phyloP scores from a whole-genome alignment of 2,888 invertebrate species.

The Sepioteuthis lessoniana region DNA sequence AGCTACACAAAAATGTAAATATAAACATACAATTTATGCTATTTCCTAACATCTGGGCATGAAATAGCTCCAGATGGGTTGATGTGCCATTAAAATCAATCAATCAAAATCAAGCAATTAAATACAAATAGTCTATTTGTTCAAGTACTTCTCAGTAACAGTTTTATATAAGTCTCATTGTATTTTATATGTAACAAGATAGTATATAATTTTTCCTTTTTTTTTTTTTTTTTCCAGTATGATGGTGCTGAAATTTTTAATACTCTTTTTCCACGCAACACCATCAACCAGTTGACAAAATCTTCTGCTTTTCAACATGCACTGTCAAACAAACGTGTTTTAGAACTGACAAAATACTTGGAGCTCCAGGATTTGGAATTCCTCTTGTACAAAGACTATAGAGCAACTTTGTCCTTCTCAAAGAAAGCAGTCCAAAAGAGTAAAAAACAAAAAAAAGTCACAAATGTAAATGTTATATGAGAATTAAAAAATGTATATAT shows the following conservation, averaged over 20 bases:
- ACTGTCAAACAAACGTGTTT: background rate
- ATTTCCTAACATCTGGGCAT: too few species aligned
- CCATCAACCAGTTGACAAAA: background rate
- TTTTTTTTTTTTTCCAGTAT: background rate
- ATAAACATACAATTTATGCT: too few species aligned
- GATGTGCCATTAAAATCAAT: too few species aligned
- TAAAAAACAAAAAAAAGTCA: background rate
- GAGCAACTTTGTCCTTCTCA: background rate
- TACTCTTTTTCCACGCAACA: background rate
- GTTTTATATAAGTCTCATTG: too few species aligned
- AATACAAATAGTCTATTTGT: too few species aligned
- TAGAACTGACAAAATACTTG: background rate
- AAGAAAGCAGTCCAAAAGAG: background rate
- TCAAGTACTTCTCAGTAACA: too few species aligned
- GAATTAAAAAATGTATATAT: background rate
- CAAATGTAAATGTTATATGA: background rate
- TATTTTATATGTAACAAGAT: too few species aligned
- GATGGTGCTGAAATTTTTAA: background rate
- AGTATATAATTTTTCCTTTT: background rate
- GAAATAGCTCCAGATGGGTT: too few species aligned
- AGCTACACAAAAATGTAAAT: too few species aligned
- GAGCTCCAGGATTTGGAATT: constrained; percentile 14
- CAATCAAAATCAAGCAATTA: too few species aligned
- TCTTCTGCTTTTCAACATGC: background rate
- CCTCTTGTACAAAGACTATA: background rate